Conservation (phyloP, 2,113 vertebrate species). For the Entomyzon cyanotis region DNA sequence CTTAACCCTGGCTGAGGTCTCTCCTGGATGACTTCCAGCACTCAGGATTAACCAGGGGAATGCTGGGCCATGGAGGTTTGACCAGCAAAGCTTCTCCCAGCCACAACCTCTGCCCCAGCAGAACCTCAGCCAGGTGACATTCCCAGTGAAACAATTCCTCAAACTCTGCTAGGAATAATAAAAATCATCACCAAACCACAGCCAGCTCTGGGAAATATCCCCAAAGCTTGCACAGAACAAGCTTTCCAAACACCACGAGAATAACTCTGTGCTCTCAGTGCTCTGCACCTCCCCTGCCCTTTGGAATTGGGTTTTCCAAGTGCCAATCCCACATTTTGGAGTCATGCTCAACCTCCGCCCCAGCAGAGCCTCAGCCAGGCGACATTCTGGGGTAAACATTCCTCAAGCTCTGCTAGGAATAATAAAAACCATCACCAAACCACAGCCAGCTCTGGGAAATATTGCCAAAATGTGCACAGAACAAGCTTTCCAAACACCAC, state of each 20-base stretch:
- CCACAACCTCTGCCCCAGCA: background rate
- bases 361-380: background rate
- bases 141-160: background rate
- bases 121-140: background rate
- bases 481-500: background rate
- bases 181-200: background rate
- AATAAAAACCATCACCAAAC: background rate
- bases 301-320: background rate
- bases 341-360: background rate
- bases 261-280: rapidly evolving
- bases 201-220: background rate
- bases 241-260: background rate
- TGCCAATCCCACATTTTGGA: background rate
- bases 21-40: background rate
- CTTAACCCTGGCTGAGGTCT: background rate
- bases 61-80: rapidly evolving
- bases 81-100: background rate
- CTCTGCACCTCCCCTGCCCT: background rate
- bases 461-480: background rate
- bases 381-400: background rate
- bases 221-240: background rate
- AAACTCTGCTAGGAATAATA: rapidly evolving
- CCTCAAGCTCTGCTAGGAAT: background rate
- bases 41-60: rapidly evolving
- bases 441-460: background rate